phyloP scores from a whole-genome alignment of 2,888 invertebrate species.

The Aporophyla lueneburgensis region DNA sequence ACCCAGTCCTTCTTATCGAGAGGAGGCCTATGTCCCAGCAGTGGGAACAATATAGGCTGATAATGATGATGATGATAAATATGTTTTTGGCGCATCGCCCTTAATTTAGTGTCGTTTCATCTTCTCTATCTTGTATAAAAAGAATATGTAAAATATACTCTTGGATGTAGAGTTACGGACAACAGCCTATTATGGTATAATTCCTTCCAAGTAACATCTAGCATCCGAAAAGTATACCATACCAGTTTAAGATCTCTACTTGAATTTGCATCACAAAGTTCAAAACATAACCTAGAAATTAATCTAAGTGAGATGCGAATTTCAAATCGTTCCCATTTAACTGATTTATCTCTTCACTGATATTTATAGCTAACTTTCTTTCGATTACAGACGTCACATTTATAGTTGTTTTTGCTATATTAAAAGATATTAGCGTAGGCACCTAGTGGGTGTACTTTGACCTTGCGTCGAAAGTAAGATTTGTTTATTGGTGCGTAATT shows the following conservation, averaged over 20 bases:
- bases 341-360: constrained; percentile 34
- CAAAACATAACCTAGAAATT: constrained; percentile 39
- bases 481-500: constrained; percentile 71
- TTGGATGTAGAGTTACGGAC: too few species aligned
- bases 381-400: constrained; percentile 25
- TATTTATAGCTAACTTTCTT: constrained; percentile 45
- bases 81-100: too few species aligned
- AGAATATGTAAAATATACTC: too few species aligned
- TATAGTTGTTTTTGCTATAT: constrained; percentile 39
- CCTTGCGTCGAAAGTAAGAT: constrained; percentile 82
- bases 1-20: too few species aligned
- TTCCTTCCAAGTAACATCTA: background rate
- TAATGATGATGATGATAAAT: too few species aligned
- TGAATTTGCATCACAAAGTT: constrained; percentile 13
- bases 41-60: too few species aligned
- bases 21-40: too few species aligned
- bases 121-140: too few species aligned
- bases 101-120: too few species aligned
- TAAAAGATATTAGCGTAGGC: constrained; percentile 70
- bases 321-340: constrained; percentile 34
- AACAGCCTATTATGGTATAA: background rate
- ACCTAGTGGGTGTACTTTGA: constrained; percentile 75
- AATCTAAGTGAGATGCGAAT: constrained; percentile 22
- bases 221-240: background rate
- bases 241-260: constrained; percentile 2